Evolutionary conservation across 2,113 vertebrate genomes (phyloP), one percentile per base, ranked within the genome.

Genomic region (Dipodomys spectabilis): DNA sequence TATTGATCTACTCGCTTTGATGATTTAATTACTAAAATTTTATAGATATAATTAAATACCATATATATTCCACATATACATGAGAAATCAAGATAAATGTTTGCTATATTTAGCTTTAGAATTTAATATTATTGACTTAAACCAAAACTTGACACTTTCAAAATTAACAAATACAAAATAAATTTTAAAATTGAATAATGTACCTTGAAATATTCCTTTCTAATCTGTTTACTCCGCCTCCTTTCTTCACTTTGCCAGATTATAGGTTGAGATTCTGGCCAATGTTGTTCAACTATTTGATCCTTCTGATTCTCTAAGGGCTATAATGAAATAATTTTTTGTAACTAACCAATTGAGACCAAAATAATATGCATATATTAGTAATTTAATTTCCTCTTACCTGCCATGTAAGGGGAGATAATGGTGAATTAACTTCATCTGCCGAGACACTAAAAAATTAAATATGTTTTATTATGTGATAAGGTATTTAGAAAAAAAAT

Each of bases 131-230:
- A 71, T 64, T 94, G 91, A 91, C 25, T 25, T 72, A 93, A 94
- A 82, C 60, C 2, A 79, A 95, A 93, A 82, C 49, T 5, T 83
- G 30, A 88, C 53, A 92, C 71, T 74, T 80, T 60, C 4, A 82
- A 94, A 94, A 69, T 35, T 78, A 92, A 23, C 77, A 78, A 74
- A 28, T 85, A 88, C 23, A 80, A 86, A 90, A 60, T 69, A 79
- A 83, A 96, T 45, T 94, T 88, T 15, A 81, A 73, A 90, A 45
- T 39, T 80, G 44, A 89, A 82, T 69, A 79, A 75, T 74, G 67
- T 98, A 99, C 99, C 99, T 99, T 99, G 49, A 99, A 98, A 97
- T 99, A 99, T 19, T 99, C 99, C 97, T 99, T 99, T 95, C 99
- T 98, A 89, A 99, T 98, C 95, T 99, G 99, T 96, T 99, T 99